These are phyloP conservation scores for Dryadula phaetusa DNA, from an alignment of 2,888 invertebrate species.

Conservation along the genomic window DNA sequence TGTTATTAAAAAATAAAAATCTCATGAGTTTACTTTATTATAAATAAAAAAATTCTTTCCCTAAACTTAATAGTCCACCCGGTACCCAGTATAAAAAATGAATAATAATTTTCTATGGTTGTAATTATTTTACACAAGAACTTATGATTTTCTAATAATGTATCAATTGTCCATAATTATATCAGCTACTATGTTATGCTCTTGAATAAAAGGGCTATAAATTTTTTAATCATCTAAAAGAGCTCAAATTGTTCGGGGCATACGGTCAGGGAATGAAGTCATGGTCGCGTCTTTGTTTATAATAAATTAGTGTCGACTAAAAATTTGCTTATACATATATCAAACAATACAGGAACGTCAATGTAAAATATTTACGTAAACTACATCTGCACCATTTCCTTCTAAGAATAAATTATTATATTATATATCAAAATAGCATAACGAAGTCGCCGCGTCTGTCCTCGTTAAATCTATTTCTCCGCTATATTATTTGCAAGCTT, in stretches of 20 bases:
- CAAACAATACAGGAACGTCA: slow-evolving; percentile 33
- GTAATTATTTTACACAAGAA: not conserved
- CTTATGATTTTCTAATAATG: slow-evolving; percentile 5
- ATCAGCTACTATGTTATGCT: not conserved
- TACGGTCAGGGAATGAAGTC: slow-evolving; percentile 56
- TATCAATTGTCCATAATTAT: slow-evolving; percentile 9
- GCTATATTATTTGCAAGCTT: not conserved
- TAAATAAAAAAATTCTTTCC: no score
- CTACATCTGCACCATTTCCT: slow-evolving; percentile 20
- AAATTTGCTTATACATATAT: slow-evolving; percentile 39
- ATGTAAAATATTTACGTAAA: slow-evolving; percentile 39
- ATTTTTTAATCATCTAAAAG: slow-evolving; percentile 44
- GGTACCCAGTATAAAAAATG: not conserved
- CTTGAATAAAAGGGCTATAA: slow-evolving; percentile 37
- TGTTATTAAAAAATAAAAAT: no score
- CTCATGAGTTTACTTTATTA: no score
- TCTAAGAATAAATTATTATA: slow-evolving; percentile 17
- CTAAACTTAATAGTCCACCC: no score
- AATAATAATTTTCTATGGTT: not conserved
- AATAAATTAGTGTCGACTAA: slow-evolving; percentile 50
- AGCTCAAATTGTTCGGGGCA: slow-evolving; percentile 48
- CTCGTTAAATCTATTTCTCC: not conserved
- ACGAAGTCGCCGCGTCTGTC: not conserved
- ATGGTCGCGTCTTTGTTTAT: slow-evolving; percentile 54
- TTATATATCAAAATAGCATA: slow-evolving; percentile 14